Base-by-base conservation (phyloP, 1,140 invertebrate species). In the Cydia strobilella region DNA sequence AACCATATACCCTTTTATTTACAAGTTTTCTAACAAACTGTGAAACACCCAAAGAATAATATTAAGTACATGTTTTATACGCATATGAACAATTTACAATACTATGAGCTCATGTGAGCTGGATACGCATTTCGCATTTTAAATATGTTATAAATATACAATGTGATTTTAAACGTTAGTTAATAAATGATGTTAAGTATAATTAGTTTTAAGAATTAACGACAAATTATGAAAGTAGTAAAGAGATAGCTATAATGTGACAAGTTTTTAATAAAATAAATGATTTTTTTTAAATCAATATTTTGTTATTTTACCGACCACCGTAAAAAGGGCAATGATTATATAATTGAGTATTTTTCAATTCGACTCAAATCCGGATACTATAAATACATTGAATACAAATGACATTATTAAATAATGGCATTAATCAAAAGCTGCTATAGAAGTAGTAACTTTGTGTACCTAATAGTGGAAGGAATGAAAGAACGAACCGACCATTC, bases 211-310 rank as follows among this genome's bases (percentile, higher is more conserved):
- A 59, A 54, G 51, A 9, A 2, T 59, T 59, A 20, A 59, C 51
- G 51, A 59, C 54, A 59, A 54, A 59, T 23, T 23, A 23, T 51
- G 20, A 10, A 23, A 15, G 4, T 5, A 51, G 1, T n/a, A 15
- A 51, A 45, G 42, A 45, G 42, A 3, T 45, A 45, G 42, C 12
- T 45, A 15, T 18, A 59, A 23, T 59, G 54, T 59, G 54, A 59
- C 54, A 59, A 59, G 6, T 59, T 23, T 59, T 59, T 23, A 59
- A 59, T 59, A 10, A n/a, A 59, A 59, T 59, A 59, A 59, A 59
- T 20, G 20, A 59, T 9, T 59, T 59, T 20, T 59, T 59, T n/a
- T n/a, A n/a, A n/a, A n/a, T n/a, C 13, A 51, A 18, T 59, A n/a
- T 23, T 2, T 59, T 59, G 15, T 59, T 59, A 59, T 59, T 59